Evolutionary conservation across 2,888 invertebrate species (phyloP), one percentile per base, ranked within the genome.

Genomic region (Cheilosia variabilis): DNA sequence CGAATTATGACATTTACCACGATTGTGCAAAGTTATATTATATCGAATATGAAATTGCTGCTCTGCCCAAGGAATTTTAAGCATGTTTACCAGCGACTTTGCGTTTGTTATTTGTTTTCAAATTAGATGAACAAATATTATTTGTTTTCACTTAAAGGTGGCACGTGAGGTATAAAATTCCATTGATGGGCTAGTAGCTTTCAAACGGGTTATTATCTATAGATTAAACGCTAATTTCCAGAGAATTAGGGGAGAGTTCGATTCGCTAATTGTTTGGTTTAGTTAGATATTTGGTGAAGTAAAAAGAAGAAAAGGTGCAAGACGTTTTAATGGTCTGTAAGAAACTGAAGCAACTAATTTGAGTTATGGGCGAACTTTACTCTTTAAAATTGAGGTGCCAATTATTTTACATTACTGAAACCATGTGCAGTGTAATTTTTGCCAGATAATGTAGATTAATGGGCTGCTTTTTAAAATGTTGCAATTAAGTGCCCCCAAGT

Each of bases 1-100:
- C 22, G 50, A 58, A 58, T 71, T 71, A 58, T 71, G 69, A 58
- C 69, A 71, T 71, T 71, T 71, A 71, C 24, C 53, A 66, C 10
- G 52, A 31, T 55, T 68, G 53, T 43, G 55, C 31, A 43, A 45
- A 68, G 31, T 31, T 31, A 31, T 9, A 55, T 43, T 43, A 27
- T 19, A 5, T 34, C 24, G 34, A 71, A 71, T 58, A n/a, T 50
- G 34, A 58, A 50, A 58, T 50, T 50, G 10, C 4, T 37, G 31
- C 1, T 37, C 45, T 27, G 62, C 17, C 24, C n/a, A 22, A 1
- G 0, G 65, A 50, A 65, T 65, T 65, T 65, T 22, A 65, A 65
- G n/a, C 24, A 24, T 47, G 24, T 27, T 27, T 43, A 24, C 24
- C n/a, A 43, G 10, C 15, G n/a, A 41, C 3, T n/a, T 9, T 7